These are phyloP conservation scores for Thamnophis sirtalis DNA, from an alignment of 2,113 vertebrate genomes.

Conservation along the genomic window DNA sequence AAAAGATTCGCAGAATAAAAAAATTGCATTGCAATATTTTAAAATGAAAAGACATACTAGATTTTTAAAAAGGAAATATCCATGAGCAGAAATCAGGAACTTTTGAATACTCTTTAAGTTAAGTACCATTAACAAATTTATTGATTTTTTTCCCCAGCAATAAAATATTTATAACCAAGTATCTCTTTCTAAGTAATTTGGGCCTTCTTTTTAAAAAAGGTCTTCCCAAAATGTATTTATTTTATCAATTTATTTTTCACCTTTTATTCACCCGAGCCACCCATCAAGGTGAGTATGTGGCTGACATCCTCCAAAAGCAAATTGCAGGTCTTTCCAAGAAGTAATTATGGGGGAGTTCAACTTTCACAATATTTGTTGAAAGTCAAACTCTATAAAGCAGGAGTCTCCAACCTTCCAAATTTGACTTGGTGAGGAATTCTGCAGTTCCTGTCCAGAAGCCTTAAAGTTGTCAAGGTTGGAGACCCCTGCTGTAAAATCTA, in stretches of 20 bases:
- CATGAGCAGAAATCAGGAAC: not conserved
- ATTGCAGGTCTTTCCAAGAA: not conserved
- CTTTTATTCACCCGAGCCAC: not conserved
- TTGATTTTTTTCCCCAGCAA: not conserved
- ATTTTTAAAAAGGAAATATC: not conserved
- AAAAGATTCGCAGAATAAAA: not conserved
- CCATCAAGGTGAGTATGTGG: not conserved
- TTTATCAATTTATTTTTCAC: not conserved
- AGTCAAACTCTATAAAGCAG: not conserved
- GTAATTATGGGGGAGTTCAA: not conserved
- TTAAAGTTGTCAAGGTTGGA: not conserved
- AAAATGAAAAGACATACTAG: not conserved
- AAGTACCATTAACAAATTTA: not conserved
- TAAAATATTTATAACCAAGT: not conserved
- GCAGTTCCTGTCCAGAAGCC: not conserved
- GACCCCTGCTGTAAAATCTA: not conserved
- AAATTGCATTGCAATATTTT: not conserved
- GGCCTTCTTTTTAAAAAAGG: not conserved
- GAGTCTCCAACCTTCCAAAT: not conserved
- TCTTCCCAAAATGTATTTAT: not conserved
- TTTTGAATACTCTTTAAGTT: not conserved
- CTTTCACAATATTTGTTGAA: not conserved
- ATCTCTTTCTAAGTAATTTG: not conserved
- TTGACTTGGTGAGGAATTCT: not conserved
- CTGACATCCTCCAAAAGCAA: not conserved